phyloP scores from a whole-genome alignment of 1,140 invertebrate species.

The Pseudomyrmex gracilis region DNA sequence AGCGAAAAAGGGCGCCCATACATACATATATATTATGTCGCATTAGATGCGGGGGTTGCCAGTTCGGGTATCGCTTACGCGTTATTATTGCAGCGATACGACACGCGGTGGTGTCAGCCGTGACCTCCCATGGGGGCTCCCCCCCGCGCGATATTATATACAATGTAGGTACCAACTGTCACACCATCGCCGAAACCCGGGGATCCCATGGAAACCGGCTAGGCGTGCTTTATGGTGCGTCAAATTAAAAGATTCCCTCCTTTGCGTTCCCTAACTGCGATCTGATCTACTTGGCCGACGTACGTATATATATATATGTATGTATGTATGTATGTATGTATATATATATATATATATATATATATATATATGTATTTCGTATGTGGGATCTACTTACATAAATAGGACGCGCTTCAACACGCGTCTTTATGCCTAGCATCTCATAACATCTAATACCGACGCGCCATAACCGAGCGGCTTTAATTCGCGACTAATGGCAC shows the following conservation, averaged over 20 bases:
- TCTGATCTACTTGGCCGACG: slow-evolving; percentile 74
- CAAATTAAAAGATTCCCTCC: slow-evolving; percentile 86
- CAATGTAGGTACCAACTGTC: slow-evolving; percentile 83
- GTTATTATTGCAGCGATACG: slow-evolving; percentile 86
- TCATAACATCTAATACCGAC: slow-evolving; percentile 26
- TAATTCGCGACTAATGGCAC: slow-evolving; percentile 72
- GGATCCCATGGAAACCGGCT: slow-evolving; percentile 79
- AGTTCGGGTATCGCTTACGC: slow-evolving; percentile 83
- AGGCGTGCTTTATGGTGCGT: slow-evolving; percentile 86
- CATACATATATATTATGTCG: slow-evolving; percentile 80
- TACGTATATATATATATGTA: slow-evolving; percentile 6
- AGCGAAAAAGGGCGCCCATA: slow-evolving; percentile 56
- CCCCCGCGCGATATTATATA: slow-evolving; percentile 79
- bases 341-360: slow-evolving; percentile 1
- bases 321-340: background rate
- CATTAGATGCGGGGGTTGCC: slow-evolving; percentile 76
- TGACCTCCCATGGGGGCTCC: slow-evolving; percentile 82
- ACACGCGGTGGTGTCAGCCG: slow-evolving; percentile 83
- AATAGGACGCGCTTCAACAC: slow-evolving; percentile 4
- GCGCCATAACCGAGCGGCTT: slow-evolving; percentile 30
- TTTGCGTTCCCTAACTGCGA: slow-evolving; percentile 80
- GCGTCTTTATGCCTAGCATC: slow-evolving; percentile 39
- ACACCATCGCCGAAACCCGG: slow-evolving; percentile 70
- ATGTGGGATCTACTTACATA: slow-evolving; percentile 31
- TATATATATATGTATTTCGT: background rate